Evolutionary conservation across 2,888 invertebrate species (phyloP).

Genomic region (Embidobia sp.): DNA sequence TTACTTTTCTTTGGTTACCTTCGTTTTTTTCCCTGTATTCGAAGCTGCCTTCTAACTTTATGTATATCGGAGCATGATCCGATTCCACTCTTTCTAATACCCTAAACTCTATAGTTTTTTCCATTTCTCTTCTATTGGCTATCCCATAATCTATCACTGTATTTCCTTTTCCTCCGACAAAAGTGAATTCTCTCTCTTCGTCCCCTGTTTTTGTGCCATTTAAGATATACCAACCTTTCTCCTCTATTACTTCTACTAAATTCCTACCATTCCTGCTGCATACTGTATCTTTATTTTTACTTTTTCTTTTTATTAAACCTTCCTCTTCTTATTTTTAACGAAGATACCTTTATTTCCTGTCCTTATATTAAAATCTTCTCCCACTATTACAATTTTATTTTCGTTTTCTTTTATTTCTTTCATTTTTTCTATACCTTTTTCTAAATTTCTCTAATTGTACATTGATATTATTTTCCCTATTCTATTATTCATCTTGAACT

Average conservation of each 20-base stretch:
- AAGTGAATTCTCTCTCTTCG: not conserved
- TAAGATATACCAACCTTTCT: not conserved
- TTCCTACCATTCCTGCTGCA: not conserved
- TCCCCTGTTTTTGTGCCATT: not conserved
- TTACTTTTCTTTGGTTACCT: not conserved
- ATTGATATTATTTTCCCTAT: not conserved
- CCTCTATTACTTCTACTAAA: not conserved
- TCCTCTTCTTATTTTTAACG: not conserved
- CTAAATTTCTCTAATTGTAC: not conserved
- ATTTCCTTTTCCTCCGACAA: not conserved
- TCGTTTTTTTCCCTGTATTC: constrained; percentile 34
- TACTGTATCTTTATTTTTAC: not conserved
- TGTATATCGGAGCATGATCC: not conserved
- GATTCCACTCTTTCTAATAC: not conserved
- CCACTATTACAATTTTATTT: not conserved
- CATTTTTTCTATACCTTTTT: not conserved
- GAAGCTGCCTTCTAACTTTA: constrained; percentile 1
- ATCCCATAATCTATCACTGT: not conserved
- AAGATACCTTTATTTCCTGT: not conserved
- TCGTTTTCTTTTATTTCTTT: not conserved
- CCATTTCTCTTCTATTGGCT: not conserved
- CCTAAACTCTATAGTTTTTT: not conserved
- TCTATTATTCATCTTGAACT: not conserved
- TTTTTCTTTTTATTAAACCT: not conserved
- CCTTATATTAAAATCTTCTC: not conserved